Evolutionary conservation across 2,113 vertebrate genomes (phyloP).

Genomic region (Recurvirostra avosetta): DNA sequence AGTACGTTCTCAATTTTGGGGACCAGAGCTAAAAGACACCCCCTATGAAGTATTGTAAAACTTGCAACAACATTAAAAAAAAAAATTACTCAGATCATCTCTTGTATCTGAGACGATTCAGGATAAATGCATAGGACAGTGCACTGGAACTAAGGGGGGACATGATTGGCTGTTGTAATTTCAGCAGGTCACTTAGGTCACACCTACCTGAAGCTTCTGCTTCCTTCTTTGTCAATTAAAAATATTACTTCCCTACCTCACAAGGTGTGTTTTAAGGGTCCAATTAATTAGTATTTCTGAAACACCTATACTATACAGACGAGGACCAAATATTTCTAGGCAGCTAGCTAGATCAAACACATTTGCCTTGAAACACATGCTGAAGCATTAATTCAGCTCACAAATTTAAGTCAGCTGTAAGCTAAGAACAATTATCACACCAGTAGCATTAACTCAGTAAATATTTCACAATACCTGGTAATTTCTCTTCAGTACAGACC

Average conservation of each 20-base stretch:
- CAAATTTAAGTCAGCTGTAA: not conserved
- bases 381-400: not conserved
- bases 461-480: not conserved
- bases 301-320: not conserved
- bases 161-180: not conserved
- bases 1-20: not conserved
- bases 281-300: not conserved
- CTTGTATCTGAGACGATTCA: not conserved
- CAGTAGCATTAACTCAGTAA: not conserved
- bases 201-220: not conserved
- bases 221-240: not conserved
- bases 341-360: not conserved
- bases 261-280: not conserved
- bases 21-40: not conserved
- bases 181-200: not conserved
- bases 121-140: not conserved
- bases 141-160: not conserved
- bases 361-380: not conserved
- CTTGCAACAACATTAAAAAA: not conserved
- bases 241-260: not conserved
- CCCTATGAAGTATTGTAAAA: not conserved
- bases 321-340: not conserved
- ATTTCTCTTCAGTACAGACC: conserved; percentile 20
- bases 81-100: not conserved
- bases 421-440: not conserved